phyloP scores from a whole-genome alignment of 1,140 invertebrate species.

The Onthophagus taurus region DNA sequence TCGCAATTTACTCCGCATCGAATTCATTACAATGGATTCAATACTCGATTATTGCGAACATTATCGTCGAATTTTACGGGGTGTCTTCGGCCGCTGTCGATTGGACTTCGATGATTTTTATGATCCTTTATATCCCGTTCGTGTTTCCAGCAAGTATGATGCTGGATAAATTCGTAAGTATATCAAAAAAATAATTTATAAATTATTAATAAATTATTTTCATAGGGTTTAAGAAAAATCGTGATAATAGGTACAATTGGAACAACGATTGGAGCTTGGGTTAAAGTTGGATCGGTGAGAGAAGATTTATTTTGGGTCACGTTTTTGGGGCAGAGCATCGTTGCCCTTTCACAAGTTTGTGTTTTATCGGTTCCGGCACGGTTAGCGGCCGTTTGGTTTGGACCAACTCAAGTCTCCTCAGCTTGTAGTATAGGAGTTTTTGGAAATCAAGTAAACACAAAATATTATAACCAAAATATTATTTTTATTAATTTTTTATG shows the following conservation, averaged over 20 bases:
- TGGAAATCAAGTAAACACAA: slow-evolving; percentile 92
- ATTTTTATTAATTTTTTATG: slow-evolving; percentile 5
- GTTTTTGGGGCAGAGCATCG: slow-evolving; percentile 82
- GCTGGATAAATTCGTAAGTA: slow-evolving; percentile 77
- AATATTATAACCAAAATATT: too few relatives aligned
- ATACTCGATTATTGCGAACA: slow-evolving; percentile 77
- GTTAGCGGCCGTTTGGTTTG: slow-evolving; percentile 96
- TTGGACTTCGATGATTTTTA: slow-evolving; percentile 96
- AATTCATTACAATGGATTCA: slow-evolving; percentile 89
- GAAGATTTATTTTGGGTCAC: slow-evolving; percentile 76
- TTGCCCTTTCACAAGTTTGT: slow-evolving; percentile 76
- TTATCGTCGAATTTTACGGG: slow-evolving; percentile 63
- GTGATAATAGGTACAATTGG: slow-evolving; percentile 78
- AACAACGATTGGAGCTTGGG: slow-evolving; percentile 84
- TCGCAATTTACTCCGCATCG: slow-evolving; percentile 83
- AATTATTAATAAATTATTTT: slow-evolving; percentile 19
- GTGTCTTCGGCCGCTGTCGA: slow-evolving; percentile 68
- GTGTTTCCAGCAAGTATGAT: slow-evolving; percentile 94
- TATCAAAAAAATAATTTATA: too few relatives aligned
- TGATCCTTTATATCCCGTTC: slow-evolving; percentile 92
- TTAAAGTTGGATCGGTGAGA: slow-evolving; percentile 79
- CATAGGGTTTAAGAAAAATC: slow-evolving; percentile 74
- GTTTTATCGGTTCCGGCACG: slow-evolving; percentile 87
- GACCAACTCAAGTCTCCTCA: slow-evolving; percentile 86
- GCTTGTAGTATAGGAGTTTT: slow-evolving; percentile 97